Evolutionary conservation across 1,140 invertebrate genomes (phyloP).

Genomic region (Hylaeus volcanicus): DNA sequence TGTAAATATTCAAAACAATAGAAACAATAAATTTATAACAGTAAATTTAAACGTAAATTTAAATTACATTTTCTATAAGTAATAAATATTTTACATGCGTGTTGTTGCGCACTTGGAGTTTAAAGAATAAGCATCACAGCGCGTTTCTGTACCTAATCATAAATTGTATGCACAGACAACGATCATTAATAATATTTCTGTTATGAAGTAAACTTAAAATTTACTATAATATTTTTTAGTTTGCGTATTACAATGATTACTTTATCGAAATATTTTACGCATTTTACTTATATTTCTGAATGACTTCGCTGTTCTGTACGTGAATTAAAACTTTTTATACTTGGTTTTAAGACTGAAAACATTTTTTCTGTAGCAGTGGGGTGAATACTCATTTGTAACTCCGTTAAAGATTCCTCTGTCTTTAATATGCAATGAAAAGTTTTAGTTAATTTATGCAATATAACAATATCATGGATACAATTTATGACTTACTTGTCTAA

Average conservation of each 20-base stretch:
- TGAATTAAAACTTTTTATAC: conserved; percentile 71
- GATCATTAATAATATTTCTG: conserved; percentile 11
- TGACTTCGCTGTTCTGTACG: conserved; percentile 69
- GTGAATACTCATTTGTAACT: conserved; percentile 85
- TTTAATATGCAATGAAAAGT: conserved; percentile 65
- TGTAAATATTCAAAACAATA: conserved; percentile 18
- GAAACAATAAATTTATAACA: background rate
- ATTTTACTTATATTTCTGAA: conserved; percentile 70
- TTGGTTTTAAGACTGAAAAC: conserved; percentile 79
- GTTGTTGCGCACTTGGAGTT: conserved; percentile 23
- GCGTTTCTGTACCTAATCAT: conserved; percentile 25
- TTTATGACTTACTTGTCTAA: conserved; percentile 82
- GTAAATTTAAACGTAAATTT: background rate
- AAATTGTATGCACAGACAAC: conserved; percentile 23
- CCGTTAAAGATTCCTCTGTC: conserved; percentile 85
- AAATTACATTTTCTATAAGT: conserved; percentile 18
- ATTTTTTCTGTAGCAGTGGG: conserved; percentile 81
- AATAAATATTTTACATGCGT: conserved; percentile 24
- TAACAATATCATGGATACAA: background rate
- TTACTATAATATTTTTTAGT: conserved; percentile 14
- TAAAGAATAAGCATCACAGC: conserved; percentile 32
- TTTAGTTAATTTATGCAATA: background rate
- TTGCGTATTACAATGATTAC: conserved; percentile 30
- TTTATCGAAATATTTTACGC: conserved; percentile 8
- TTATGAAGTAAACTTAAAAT: conserved; percentile 21